A percentile compares a stretch with the other conserved stretches of the same genome.
Conservation (phyloP, 2,888 invertebrate genomes). For the Mythimna vitellina region DNA sequence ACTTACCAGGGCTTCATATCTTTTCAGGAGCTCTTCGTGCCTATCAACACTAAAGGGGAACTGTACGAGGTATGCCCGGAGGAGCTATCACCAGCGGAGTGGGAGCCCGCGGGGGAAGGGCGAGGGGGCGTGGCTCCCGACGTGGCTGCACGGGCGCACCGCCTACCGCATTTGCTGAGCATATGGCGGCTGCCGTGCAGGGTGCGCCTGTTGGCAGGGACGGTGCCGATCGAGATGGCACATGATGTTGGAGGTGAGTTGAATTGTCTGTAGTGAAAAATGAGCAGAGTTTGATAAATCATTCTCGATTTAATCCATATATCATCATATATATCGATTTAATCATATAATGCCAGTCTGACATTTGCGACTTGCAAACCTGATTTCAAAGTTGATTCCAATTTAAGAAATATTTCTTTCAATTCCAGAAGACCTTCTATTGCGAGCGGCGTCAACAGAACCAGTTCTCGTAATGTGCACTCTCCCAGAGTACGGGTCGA, state of each 20-base stretch:
- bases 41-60: slow-evolving; percentile 94
- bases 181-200: slow-evolving; percentile 91
- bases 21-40: slow-evolving; percentile 93
- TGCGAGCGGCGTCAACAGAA: slow-evolving; percentile 92
- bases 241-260: slow-evolving; percentile 91
- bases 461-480: slow-evolving; percentile 92
- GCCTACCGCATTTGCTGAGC: slow-evolving; percentile 89
- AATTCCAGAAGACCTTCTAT: slow-evolving; percentile 89
- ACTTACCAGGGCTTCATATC: slow-evolving; percentile 54
- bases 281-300: background rate
- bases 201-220: slow-evolving; percentile 91
- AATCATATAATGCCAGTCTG: background rate
- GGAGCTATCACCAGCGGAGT: slow-evolving; percentile 89
- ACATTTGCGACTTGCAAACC: too few species aligned
- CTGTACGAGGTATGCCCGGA: slow-evolving; percentile 92
- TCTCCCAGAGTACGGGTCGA: slow-evolving; percentile 89
- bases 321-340: too few species aligned
- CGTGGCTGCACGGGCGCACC: slow-evolving; percentile 90
- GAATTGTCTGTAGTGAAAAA: background rate
- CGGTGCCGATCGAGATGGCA: slow-evolving; percentile 91
- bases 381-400: background rate
- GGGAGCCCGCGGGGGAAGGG: slow-evolving; percentile 88
- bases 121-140: slow-evolving; percentile 82
- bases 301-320: background rate
- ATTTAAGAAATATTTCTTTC: background rate